Base-by-base conservation (phyloP, 2,113 vertebrate genomes). In the Triplophysa siluroides region DNA sequence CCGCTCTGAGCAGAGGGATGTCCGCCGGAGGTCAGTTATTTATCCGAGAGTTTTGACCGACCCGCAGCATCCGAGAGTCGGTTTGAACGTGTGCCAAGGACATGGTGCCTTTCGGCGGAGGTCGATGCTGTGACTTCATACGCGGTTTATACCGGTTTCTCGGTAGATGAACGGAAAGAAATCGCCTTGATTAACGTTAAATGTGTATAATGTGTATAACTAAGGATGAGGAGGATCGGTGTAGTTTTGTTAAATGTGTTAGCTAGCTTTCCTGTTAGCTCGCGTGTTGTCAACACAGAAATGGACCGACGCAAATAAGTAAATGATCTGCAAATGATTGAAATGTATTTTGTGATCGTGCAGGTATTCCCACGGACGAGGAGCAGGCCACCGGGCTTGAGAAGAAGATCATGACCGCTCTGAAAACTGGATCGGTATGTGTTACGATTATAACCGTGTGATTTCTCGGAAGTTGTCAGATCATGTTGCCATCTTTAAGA, bases 321-420 rank as follows among this genome's bases (percentile, higher is more conserved):
- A 50, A 4, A 12, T 50, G 47, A 50, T 3, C 14, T 2, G 11
- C 1, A 2, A 3, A 50, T 14, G 0, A 14, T 50, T 47, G 11
- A 47, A 10, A 47, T 29, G 29, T 29, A 7, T n/a, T 9, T 7
- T 18, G 68, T 21, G 41, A 56, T 58, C 10, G 5, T 81, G 0
- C 81, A 96, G 94, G 95, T 10, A 85, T 94, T 63, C 93, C 95
- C 67, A 94, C 88, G 13, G 93, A 96, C 60, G 93, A 96, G 1
- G 94, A 96, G 12, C 95, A 96, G 80, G 95, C 95, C 0, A 96
- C 95, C 0, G 95, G 95, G 0, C 0, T 96, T 87, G 95, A 96
- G 88, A 93, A 92, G 81, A 88, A 91, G 47, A 78, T 95, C 62
- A 80, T 96, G 91, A 82, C 83, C 2, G 92, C 94, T 9, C 16